A percentile compares a stretch with the other conserved stretches of the same genome.
Evolutionary conservation across 2,113 vertebrate species (phyloP).

Genomic region (Rattus rattus): DNA sequence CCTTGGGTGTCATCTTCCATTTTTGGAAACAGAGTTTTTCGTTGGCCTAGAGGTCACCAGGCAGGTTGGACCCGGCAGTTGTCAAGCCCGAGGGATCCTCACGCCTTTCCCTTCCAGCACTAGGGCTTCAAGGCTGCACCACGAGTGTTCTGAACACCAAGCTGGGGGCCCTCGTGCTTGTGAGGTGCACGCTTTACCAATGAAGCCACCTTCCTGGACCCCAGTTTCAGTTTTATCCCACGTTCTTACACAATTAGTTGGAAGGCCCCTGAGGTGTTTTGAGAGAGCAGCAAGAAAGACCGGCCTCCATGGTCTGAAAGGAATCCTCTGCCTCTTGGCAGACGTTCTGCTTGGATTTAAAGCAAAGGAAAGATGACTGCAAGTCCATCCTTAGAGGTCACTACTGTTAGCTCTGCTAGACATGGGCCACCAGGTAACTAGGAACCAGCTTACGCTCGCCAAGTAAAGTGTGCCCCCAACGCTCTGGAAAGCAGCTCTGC

Average conservation of each 20-base stretch:
- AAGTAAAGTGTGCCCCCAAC: background rate
- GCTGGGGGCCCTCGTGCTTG: background rate
- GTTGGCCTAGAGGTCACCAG: background rate
- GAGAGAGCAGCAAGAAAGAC: no score
- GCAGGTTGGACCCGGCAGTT: background rate
- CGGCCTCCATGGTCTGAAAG: background rate
- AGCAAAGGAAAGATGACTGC: background rate
- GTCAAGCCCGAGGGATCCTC: background rate
- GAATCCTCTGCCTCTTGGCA: background rate
- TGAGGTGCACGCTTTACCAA: no score
- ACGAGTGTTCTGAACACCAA: no score
- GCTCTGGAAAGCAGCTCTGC: background rate
- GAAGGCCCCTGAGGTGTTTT: background rate
- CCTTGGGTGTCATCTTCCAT: background rate
- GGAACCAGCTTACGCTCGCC: background rate
- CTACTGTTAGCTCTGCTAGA: background rate
- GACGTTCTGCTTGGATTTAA: background rate
- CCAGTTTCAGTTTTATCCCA: background rate
- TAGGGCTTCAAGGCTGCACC: no score
- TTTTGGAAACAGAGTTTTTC: background rate
- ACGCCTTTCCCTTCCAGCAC: background rate
- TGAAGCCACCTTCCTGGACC: background rate
- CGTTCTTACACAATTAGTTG: background rate
- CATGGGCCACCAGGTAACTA: background rate
- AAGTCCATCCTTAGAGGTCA: background rate